Evolutionary conservation across 2,888 invertebrate species (phyloP).

Genomic region (Acanthococcus lagerstroemiae): DNA sequence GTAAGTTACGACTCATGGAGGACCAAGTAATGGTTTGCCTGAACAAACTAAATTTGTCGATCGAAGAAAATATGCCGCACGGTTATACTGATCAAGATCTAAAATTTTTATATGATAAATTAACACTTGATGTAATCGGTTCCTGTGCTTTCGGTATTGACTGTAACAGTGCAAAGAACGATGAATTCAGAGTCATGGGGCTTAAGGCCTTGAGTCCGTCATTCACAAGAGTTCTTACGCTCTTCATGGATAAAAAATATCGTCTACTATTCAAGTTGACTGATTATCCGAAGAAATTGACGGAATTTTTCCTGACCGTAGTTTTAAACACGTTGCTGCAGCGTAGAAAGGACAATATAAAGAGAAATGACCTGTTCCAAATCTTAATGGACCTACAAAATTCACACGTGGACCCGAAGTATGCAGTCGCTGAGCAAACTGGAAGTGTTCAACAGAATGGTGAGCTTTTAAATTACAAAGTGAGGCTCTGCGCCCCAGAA

Average conservation of each 20-base stretch:
- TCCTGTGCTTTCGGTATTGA: slow-evolving; percentile 19
- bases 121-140: slow-evolving; percentile 19
- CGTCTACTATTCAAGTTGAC: slow-evolving; percentile 34
- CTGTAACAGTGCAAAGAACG: slow-evolving; percentile 5
- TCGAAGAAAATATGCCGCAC: neutral
- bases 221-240: slow-evolving; percentile 25
- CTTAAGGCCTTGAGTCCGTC: slow-evolving; percentile 34
- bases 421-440: too few species aligned
- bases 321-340: slow-evolving; percentile 31
- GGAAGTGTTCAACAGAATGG: too few species aligned
- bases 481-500: too few species aligned
- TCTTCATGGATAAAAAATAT: too few species aligned
- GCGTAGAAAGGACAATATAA: neutral
- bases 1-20: slow-evolving; percentile 40
- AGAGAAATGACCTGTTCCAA: slow-evolving; percentile 18
- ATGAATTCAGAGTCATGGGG: slow-evolving; percentile 1
- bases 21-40: slow-evolving; percentile 31
- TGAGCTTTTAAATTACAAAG: too few species aligned
- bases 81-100: neutral
- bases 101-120: neutral
- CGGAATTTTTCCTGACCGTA: slow-evolving; percentile 37
- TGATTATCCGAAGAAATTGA: slow-evolving; percentile 33
- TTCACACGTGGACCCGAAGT: slow-evolving; percentile 4
- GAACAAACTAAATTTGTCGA: slow-evolving; percentile 2
- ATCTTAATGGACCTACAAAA: slow-evolving; percentile 30